phyloP scores from a whole-genome alignment of 2,113 vertebrate genomes.

The Pterocles burchelli region DNA sequence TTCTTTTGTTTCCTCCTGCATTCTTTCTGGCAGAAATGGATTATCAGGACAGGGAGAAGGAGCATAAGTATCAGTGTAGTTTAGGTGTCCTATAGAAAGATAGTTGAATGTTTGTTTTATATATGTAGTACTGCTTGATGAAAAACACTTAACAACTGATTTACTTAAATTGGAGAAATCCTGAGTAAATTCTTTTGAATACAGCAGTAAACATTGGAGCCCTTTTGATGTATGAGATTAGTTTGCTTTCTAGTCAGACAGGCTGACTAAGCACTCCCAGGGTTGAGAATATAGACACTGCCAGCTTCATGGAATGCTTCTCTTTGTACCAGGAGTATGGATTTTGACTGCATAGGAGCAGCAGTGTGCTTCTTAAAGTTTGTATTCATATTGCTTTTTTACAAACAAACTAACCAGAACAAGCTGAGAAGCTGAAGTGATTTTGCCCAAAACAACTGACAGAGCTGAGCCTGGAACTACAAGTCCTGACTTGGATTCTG shows the following conservation, averaged over 20 bases:
- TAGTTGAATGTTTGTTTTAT: background rate
- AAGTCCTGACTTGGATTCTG: background rate
- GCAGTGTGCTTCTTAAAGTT: background rate
- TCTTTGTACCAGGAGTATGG: background rate
- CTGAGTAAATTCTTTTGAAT: background rate
- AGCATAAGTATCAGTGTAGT: background rate
- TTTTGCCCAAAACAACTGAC: background rate
- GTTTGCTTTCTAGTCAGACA: background rate
- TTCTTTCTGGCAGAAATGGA: background rate
- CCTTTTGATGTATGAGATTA: background rate
- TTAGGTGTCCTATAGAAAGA: background rate
- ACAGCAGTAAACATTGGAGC: background rate
- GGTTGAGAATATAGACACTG: background rate
- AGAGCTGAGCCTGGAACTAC: background rate
- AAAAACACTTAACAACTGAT: background rate
- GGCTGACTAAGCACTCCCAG: background rate
- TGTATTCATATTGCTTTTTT: background rate
- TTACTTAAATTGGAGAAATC: background rate
- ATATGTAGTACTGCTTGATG: background rate
- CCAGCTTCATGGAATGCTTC: background rate
- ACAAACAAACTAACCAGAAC: background rate
- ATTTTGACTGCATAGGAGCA: background rate
- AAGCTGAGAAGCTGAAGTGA: background rate
- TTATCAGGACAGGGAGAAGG: background rate
- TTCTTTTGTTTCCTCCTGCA: background rate